Base-by-base conservation (phyloP, 1,140 invertebrate genomes). In the Luehdorfia chinensis region DNA sequence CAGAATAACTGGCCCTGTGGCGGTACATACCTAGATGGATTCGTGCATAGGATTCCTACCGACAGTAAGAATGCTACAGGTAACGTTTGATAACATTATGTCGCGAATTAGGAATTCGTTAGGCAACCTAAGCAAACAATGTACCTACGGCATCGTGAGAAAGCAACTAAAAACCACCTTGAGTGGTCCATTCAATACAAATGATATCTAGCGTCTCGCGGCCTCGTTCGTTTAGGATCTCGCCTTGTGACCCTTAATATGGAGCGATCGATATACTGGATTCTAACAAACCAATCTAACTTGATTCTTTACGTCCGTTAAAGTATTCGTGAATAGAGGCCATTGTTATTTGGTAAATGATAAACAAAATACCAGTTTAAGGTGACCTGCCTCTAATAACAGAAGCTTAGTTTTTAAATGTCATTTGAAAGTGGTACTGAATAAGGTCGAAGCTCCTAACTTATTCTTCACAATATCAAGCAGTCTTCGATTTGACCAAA, bases 401-500 rank as follows among this genome's bases (percentile, higher is more conserved):
- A 4, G 11, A n/a, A 14, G 11, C 14, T 18, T 28, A 16, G 1
- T 23, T 30, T 43, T 28, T 2, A 16, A 11, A 28, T 43, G 39
- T 43, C 39, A 16, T 8, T 28, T 14, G 13, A 30, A 13, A 23
- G n/a, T 31, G 36, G 41, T 66, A 37, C 44, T 19, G 32, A 15
- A 46, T 58, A 59, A 73, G 70, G 66, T 63, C 70, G 55, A 27
- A 19, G n/a, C 45, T 39, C 30, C 52, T 55, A 67, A 60, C 52
- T 41, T 48, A 59, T 58, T 61, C 47, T 53, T 53, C 12, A 47
- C 52, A 60, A 61, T 66, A 66, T 61, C 52, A 48, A 47, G 33
- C 39, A 16, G 47, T 43, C 60, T 63, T 70, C 56, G 60, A 73
- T 75, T 66, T 75, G 60, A 58, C 72, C 72, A 71, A 58, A 73